Conservation (phyloP, 2,113 vertebrate genomes). For the Irena cyanogastra region DNA sequence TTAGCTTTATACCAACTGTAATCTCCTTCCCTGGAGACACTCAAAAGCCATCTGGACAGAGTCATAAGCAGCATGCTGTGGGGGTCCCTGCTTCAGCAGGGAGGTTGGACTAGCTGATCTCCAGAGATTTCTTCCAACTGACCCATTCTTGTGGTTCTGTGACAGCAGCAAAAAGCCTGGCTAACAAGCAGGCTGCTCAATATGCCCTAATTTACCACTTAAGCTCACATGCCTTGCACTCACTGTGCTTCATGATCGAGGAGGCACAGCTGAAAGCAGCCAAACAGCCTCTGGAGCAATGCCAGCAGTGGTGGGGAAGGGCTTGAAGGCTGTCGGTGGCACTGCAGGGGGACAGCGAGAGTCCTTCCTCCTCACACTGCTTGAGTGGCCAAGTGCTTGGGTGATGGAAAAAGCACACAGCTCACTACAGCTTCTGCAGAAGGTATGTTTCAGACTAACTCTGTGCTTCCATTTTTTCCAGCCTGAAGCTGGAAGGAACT, state of each 20-base stretch:
- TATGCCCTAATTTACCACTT: background rate
- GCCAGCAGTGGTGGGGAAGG: rapidly evolving
- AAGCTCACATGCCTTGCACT: background rate
- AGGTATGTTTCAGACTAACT: background rate
- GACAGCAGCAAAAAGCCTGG: background rate
- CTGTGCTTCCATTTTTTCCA: background rate
- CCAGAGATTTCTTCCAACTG: background rate
- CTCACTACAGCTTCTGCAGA: background rate
- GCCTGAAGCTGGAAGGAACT: background rate
- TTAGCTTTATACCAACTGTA: background rate
- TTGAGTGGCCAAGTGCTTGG: background rate
- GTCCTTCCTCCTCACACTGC: background rate
- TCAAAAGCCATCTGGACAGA: background rate
- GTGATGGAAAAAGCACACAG: background rate
- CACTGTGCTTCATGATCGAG: background rate
- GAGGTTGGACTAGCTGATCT: background rate
- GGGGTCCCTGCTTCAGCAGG: background rate
- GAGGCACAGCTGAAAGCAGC: background rate
- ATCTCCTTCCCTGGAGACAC: background rate
- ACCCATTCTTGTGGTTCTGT: background rate
- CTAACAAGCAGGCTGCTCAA: background rate
- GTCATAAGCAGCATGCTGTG: background rate
- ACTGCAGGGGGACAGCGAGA: background rate
- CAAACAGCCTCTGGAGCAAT: background rate
- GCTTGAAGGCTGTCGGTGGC: rapidly evolving